These are phyloP conservation scores for Syrista parreyssii DNA, from an alignment of 2,888 invertebrate genomes.

Conservation along the genomic window DNA sequence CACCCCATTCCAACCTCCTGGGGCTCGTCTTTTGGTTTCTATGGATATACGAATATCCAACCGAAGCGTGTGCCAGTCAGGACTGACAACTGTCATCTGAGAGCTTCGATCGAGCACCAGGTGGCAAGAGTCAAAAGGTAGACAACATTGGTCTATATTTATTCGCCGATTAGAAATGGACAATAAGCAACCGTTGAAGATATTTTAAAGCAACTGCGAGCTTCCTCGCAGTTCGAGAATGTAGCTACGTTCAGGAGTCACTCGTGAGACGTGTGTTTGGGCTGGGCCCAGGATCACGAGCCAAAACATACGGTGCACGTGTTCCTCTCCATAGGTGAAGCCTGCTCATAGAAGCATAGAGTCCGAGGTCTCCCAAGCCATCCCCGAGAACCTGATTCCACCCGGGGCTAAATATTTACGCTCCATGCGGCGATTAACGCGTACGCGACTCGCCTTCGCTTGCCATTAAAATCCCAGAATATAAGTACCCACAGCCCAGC, in stretches of 20 bases:
- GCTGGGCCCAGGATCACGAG: constrained; percentile 28
- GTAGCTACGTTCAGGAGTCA: background rate
- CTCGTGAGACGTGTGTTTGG: constrained; percentile 26
- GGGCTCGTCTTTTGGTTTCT: background rate
- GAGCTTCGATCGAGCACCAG: background rate
- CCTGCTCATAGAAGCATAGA: background rate
- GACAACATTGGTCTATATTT: background rate
- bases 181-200: background rate
- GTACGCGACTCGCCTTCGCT: background rate
- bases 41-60: background rate
- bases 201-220: background rate
- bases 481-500: background rate
- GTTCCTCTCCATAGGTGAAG: constrained; percentile 17
- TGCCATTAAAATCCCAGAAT: background rate
- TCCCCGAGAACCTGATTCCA: background rate
- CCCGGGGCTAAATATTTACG: background rate
- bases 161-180: background rate
- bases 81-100: too few relatives aligned
- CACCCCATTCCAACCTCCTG: constrained; percentile 13
- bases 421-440: background rate
- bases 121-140: background rate
- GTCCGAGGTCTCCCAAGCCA: background rate
- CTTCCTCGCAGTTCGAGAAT: background rate
- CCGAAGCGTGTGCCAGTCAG: background rate
- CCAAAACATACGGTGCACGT: constrained; percentile 37